Base-by-base conservation (phyloP, 2,797 vertebrate genomes). In the Paratrypauchen microcephalus region DNA sequence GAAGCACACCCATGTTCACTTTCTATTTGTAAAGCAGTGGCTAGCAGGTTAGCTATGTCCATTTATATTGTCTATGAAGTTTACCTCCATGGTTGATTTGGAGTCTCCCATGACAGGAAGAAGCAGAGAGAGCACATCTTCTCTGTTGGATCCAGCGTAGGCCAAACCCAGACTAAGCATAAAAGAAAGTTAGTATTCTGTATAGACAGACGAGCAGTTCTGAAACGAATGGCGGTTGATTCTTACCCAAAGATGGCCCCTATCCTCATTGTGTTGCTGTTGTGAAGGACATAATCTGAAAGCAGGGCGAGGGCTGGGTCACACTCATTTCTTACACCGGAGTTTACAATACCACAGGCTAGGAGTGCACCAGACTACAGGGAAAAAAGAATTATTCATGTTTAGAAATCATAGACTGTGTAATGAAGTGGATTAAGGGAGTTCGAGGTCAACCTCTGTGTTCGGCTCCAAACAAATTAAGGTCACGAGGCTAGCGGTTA, bases 61-160 rank as follows among this genome's bases (percentile, higher is more conserved):
- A 32, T 32, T 32, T n/a, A n/a, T n/a, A n/a, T n/a, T n/a, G n/a
- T 36, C 32, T 32, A 9, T 36, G 32, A 47, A 3, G 28, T 18
- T 13, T 87, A 98, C 98, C 95, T 99, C 98, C 97, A 99, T 98
- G 87, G 94, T 99, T 78, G 98, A 99, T 86, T 98, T 99, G 26
- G 96, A 96, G 83, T 99, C 98, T 73, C 96, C 96, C 96, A 99
- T 98, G 62, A 99, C 98, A 0, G 98, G 97, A 7, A 99, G 95
- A 28, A 99, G 93, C 77, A 99, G 89, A 52, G 98, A 98, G 50
- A 99, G 89, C 26, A 99, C 98, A 0, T 99, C 98, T 84, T 99
- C 98, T 0, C 98, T 94, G 90, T 99, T 99, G 64, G 98, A 99
- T 64, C 98, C 98, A 0, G 98, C 98, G 0, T 99, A 99, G 0